phyloP scores from a whole-genome alignment of 2,113 vertebrate species.

The Peromyscus californicus region DNA sequence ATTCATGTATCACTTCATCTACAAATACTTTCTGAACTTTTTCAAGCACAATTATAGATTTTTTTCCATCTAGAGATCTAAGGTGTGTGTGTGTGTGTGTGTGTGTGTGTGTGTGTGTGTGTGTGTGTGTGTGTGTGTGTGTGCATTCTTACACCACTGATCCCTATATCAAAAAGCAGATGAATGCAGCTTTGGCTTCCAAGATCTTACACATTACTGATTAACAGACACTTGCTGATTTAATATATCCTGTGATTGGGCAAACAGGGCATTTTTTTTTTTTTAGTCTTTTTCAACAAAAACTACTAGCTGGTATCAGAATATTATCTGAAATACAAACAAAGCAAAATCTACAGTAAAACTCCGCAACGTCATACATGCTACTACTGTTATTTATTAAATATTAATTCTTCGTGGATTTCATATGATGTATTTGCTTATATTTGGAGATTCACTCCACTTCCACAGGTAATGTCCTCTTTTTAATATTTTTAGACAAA shows the following conservation, averaged over 20 bases:
- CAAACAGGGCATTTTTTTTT: neutral
- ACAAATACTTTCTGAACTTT: neutral
- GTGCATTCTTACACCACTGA: neutral
- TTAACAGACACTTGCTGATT: slow-evolving; percentile 17
- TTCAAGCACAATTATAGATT: neutral
- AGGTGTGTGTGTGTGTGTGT: neutral
- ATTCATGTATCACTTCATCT: neutral
- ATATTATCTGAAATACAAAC: neutral
- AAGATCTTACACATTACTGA: neutral
- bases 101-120: neutral
- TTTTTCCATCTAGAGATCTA: neutral
- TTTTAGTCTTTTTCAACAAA: neutral
- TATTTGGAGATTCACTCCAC: neutral
- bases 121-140: neutral
- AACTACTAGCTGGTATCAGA: neutral
- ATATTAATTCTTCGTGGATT: neutral
- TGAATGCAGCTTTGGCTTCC: neutral
- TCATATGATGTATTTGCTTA: neutral
- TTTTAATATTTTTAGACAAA: neutral
- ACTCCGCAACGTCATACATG: neutral
- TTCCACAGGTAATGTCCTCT: neutral
- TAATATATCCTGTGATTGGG: neutral
- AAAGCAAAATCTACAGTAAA: neutral
- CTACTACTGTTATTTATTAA: neutral
- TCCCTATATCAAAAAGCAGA: slow-evolving; percentile 11